A percentile compares a stretch with the other conserved stretches of the same genome.
Conservation (phyloP, 2,113 vertebrate genomes). For the Podilymbus podiceps region DNA sequence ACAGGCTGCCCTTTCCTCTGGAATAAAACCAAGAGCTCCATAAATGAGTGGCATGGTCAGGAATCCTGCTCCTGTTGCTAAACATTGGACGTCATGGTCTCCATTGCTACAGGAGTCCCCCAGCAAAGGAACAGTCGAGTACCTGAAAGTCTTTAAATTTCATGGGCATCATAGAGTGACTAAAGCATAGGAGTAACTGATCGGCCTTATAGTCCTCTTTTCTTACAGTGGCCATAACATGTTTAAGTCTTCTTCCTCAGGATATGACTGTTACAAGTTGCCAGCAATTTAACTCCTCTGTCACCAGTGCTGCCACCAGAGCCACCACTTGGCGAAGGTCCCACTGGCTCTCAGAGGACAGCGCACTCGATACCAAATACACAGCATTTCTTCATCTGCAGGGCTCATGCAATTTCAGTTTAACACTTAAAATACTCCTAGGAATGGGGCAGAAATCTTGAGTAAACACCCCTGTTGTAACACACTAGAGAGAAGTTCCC, state of each 20-base stretch:
- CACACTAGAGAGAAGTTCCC: not conserved
- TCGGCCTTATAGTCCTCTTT: not conserved
- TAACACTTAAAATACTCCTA: not conserved
- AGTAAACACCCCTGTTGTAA: not conserved
- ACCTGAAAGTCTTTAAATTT: not conserved
- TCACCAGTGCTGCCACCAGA: not conserved
- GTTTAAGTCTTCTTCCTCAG: not conserved
- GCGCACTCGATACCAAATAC: not conserved
- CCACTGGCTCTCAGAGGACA: not conserved
- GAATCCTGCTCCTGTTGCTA: not conserved
- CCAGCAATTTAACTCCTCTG: not conserved
- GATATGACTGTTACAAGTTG: not conserved
- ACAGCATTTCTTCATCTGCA: not conserved
- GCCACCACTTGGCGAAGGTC: not conserved
- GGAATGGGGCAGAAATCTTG: not conserved
- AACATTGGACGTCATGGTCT: not conserved
- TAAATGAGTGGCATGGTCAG: not conserved
- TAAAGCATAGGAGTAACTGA: not conserved
- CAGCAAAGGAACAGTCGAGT: not conserved
- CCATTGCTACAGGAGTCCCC: not conserved
- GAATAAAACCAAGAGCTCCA: not conserved
- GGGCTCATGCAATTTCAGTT: not conserved
- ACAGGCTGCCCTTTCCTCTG: not conserved
- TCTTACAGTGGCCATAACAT: not conserved
- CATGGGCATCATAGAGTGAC: not conserved